These are phyloP conservation scores for Esox niger DNA, from an alignment of 2,113 vertebrate genomes.

Conservation along the genomic window DNA sequence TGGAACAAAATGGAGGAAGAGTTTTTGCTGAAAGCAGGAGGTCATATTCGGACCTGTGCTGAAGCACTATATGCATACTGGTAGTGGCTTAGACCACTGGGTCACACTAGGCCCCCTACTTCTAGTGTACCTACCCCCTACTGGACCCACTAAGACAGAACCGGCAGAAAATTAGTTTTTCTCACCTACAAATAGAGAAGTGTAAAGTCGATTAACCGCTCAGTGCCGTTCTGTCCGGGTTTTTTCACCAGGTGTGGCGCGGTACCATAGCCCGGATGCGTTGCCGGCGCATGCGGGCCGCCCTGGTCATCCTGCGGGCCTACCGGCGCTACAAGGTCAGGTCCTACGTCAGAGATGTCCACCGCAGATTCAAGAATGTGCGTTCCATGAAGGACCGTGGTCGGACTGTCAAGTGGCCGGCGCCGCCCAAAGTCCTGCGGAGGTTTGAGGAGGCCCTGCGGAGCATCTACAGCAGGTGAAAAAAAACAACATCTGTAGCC, in stretches of 20 bases:
- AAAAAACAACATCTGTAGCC: too few relatives aligned
- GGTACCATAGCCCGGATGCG: slow-evolving; percentile 87
- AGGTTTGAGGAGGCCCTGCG: slow-evolving; percentile 84
- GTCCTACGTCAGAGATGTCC: slow-evolving; percentile 84
- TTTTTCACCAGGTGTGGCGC: slow-evolving; percentile 84
- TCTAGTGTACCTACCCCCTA: too few relatives aligned
- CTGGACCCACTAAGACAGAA: too few relatives aligned
- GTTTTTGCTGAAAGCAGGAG: too few relatives aligned
- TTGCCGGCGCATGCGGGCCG: slow-evolving; percentile 85
- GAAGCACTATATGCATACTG: too few relatives aligned
- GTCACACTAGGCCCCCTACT: too few relatives aligned
- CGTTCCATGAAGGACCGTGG: slow-evolving; percentile 82
- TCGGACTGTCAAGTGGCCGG: slow-evolving; percentile 84
- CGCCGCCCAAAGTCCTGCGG: slow-evolving; percentile 85
- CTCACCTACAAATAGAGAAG: too few relatives aligned
- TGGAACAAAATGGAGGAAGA: too few relatives aligned
- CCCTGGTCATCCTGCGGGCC: slow-evolving; percentile 76
- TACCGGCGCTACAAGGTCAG: slow-evolving; percentile 93
- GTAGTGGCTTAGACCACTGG: too few relatives aligned
- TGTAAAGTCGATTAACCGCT: too few relatives aligned
- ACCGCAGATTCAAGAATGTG: slow-evolving; percentile 80
- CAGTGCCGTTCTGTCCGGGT: not conserved
- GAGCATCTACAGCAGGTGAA: slow-evolving; percentile 86
- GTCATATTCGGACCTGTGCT: too few relatives aligned
- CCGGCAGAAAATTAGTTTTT: too few relatives aligned